phyloP scores from a whole-genome alignment of 2,113 vertebrate species.

The Delphinus delphis region DNA sequence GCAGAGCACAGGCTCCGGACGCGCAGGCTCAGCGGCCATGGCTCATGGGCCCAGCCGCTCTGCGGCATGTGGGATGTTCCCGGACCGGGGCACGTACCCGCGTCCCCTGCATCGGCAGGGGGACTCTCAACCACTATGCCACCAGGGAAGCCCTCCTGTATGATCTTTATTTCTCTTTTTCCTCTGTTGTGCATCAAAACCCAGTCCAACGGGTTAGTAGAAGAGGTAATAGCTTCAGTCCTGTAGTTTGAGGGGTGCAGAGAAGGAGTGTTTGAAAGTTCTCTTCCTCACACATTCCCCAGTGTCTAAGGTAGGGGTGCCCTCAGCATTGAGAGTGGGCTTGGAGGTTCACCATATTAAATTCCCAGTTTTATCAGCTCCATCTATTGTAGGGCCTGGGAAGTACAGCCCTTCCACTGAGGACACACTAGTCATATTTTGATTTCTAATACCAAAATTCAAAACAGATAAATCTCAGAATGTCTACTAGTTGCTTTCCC shows the following conservation, averaged over 20 bases:
- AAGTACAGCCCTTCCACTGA: neutral
- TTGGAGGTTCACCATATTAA: neutral
- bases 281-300: neutral
- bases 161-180: neutral
- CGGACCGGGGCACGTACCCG: too few species aligned
- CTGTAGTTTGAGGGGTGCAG: neutral
- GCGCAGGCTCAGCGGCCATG: too few species aligned
- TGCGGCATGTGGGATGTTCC: too few species aligned
- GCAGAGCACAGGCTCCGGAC: too few species aligned
- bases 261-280: neutral
- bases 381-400: neutral
- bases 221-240: neutral
- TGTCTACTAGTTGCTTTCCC: neutral
- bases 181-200: neutral
- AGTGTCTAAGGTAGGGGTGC: neutral
- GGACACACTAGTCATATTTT: neutral
- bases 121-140: too few species aligned
- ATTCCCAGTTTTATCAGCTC: neutral
- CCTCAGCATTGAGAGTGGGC: accelerated
- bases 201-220: neutral
- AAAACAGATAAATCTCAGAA: neutral
- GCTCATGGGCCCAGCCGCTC: too few species aligned
- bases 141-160: neutral
- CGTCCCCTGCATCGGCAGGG: too few species aligned
- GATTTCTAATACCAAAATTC: neutral